A percentile compares a stretch with the other conserved stretches of the same genome.
phyloP scores from a whole-genome alignment of 2,797 vertebrate genomes.

The Craterocephalus amniculus region DNA sequence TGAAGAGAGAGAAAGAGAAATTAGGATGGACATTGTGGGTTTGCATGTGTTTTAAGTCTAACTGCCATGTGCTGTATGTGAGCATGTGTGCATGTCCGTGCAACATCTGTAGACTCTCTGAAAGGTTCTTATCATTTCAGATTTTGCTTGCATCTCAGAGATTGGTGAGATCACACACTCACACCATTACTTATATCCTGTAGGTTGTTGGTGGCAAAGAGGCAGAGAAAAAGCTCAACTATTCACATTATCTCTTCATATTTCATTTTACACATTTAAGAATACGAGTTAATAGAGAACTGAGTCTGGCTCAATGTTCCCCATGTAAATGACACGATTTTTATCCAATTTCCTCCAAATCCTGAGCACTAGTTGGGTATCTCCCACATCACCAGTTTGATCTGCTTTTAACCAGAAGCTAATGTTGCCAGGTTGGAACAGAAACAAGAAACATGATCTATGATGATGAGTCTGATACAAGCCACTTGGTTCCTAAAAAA shows the following conservation, averaged over 20 bases:
- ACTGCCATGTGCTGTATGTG: slow-evolving; percentile 38
- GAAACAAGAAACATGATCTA: background rate
- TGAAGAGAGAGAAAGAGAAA: slow-evolving; percentile 7
- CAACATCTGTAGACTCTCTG: slow-evolving; percentile 51
- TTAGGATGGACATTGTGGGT: slow-evolving; percentile 44
- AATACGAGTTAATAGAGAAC: no score
- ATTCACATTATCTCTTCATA: background rate
- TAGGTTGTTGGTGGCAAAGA: background rate
- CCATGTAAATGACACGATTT: no score
- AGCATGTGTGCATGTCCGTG: slow-evolving; percentile 19
- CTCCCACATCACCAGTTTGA: no score
- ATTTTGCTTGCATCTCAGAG: slow-evolving; percentile 41
- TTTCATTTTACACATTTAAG: no score
- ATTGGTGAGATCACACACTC: slow-evolving; percentile 28
- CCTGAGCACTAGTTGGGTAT: no score
- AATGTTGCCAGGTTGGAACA: no score
- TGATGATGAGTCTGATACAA: background rate
- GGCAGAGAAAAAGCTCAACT: background rate
- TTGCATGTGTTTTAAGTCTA: slow-evolving; percentile 38
- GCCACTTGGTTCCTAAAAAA: background rate
- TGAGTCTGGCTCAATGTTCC: no score
- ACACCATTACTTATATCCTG: background rate
- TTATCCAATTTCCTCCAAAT: no score
- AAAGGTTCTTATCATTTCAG: slow-evolving; percentile 57
- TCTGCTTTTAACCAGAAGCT: background rate